phyloP scores from a whole-genome alignment of 2,113 vertebrate genomes.

The Haplochromis vanheusdeni region DNA sequence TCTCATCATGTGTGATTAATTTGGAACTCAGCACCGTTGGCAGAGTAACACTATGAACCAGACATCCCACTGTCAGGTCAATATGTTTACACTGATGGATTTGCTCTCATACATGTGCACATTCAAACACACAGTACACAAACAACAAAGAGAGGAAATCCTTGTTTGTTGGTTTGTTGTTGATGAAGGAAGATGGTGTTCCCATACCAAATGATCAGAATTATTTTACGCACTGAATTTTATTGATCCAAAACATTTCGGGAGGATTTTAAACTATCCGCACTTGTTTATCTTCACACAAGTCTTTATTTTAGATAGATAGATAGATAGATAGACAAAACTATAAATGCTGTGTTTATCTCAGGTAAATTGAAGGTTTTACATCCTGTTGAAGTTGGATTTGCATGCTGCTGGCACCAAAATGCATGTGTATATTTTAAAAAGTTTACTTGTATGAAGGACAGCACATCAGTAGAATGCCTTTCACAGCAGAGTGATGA shows the following conservation, averaged over 20 bases:
- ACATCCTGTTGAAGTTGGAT: background rate
- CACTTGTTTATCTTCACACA: background rate
- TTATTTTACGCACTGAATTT: background rate
- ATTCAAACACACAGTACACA: background rate
- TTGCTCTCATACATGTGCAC: background rate
- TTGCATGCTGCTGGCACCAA: background rate
- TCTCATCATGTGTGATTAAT: conserved; percentile 71
- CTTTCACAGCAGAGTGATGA: conserved; percentile 41
- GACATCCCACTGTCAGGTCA: conserved; percentile 57
- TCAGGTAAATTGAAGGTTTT: background rate
- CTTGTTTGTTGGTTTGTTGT: background rate
- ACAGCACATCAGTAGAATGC: conserved; percentile 10
- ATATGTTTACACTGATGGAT: conserved; percentile 59
- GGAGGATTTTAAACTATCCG: background rate
- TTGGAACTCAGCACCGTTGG: conserved; percentile 38
- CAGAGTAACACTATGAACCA: conserved; percentile 33
- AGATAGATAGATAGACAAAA: background rate
- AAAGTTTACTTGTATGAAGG: conserved; percentile 31
- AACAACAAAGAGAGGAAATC: background rate
- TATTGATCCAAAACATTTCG: background rate
- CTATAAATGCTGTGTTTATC: background rate
- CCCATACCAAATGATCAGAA: background rate
- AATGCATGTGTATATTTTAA: background rate
- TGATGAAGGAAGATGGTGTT: background rate
- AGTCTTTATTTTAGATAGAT: background rate